Base-by-base conservation (phyloP, 2,113 vertebrate genomes). In the Argyrosomus japonicus region DNA sequence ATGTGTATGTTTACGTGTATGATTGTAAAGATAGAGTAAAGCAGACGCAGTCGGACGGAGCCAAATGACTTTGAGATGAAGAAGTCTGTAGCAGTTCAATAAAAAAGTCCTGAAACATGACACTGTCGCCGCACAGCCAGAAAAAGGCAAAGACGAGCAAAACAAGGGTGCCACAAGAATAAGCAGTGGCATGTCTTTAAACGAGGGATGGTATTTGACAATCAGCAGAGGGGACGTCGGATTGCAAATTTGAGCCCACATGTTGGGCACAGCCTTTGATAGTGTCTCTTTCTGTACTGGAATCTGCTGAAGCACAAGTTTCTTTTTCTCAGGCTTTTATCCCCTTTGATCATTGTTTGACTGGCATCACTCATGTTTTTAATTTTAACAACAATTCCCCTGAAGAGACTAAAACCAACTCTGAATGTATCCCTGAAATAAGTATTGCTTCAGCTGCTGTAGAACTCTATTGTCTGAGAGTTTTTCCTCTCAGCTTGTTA, bases 91-190 rank as follows among this genome's bases (percentile, higher is more conserved):
- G 72, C 60, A n/a, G 36, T 63, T 62, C 71, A 77, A 51, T 47
- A n/a, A 54, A 60, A 32, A 36, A 7, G 17, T 25, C 36, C 73
- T 73, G 67, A 83, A 88, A 87, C 45, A 7, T 13, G 19, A 86
- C 77, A 73, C 62, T 18, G 70, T 43, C 13, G 3, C 77, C 21
- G 4, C 36, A 51, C 45, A 45, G 62, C 6, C 43, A 43, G 67
- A 75, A 75, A 85, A 79, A 79, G 60, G 29, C 61, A 71, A 64
- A 68, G n/a, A 75, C 11, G 32, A 76, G 69, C 48, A 65, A 85
- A 86, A 77, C 69, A 73, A 65, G 65, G 57, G 18, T 53, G 81
- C 83, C 72, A 68, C 78, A 72, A 53, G 62, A 81, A 76, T 50
- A 14, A 74, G 51, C 27, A 72, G 56, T 3, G 13, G 23, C 29